Conservation (phyloP, 2,113 vertebrate genomes). For the Salvator merianae region DNA sequence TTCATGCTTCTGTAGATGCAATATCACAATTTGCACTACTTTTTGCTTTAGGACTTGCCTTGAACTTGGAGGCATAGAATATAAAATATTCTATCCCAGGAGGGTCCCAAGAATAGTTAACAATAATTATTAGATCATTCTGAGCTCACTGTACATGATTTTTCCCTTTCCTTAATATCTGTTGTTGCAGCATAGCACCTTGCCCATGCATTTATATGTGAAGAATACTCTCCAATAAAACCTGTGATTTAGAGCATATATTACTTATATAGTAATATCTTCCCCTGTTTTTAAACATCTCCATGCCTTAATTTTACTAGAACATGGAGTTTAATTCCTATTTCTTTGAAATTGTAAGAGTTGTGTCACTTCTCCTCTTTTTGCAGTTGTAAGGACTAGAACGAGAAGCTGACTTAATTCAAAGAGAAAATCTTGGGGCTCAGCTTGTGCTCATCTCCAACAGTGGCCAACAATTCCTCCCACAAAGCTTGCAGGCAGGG, state of each 20-base stretch:
- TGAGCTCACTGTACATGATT: conserved; percentile 10
- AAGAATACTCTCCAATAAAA: background rate
- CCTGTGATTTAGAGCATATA: no score
- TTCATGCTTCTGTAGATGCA: no score
- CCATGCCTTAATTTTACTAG: conserved; percentile 27
- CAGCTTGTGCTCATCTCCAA: background rate
- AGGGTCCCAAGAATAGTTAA: no score
- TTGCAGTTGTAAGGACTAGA: background rate
- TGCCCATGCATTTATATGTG: conserved; percentile 11
- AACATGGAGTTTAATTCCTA: conserved; percentile 8
- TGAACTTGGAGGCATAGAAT: no score
- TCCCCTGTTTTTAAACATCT: conserved; percentile 22
- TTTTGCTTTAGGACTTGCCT: no score
- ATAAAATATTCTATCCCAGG: no score
- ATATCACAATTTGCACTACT: background rate
- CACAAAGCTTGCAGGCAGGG: no score
- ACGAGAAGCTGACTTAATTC: no score
- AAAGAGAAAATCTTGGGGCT: background rate
- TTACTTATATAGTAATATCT: no score
- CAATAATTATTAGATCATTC: conserved; percentile 13
- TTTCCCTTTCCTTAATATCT: conserved; percentile 28
- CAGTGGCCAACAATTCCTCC: background rate
- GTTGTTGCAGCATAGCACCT: conserved; percentile 24
- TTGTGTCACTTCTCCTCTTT: background rate
- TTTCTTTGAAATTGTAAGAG: conserved; percentile 29